Base-by-base conservation (phyloP, 2,888 invertebrate species). In the Petrolisthes cinctipes region DNA sequence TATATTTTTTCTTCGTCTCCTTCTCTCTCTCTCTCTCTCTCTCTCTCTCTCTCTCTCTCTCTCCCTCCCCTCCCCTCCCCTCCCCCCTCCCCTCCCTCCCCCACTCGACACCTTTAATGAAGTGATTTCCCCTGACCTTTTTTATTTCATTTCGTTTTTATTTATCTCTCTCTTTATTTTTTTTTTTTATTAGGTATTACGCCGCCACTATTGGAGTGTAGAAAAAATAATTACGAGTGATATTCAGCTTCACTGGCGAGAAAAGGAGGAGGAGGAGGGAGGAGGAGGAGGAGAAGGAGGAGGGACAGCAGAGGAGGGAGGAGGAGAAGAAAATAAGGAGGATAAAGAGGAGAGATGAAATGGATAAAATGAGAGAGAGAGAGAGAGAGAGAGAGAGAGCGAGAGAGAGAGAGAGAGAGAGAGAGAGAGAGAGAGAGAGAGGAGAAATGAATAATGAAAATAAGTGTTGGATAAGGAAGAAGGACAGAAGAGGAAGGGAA, bases 31-130 rank as follows among this genome's bases (percentile, higher is more conserved):
- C 75, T 75, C 75, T 75, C 75, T 83, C 83, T 54, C 75, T 54
- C 75, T 54, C 75, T 75, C 56, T 76, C 84, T 61, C 82, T 61
- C n/a, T 82, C 66, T 61, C 82, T 61, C 17, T 20, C 61, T 81
- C 73, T 20, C 75, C 20, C 75, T 7, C 2, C 75, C 20, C 75
- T 14, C 54, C 4, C 53, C 37, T 4, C n/a, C 37, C 6, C 83
- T 54, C 57, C 54, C 56, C 23, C 84, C 68, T 54, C n/a, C 75
- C 57, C 54, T 76, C 76, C 75, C 73, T 73, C 57, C 56, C 37
- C 37, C 37, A 37, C 37, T 37, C 37, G 37, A 37, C 0, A 37
- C 37, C 37, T 37, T 37, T 37, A 37, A 37, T 37, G 37, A 37
- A 37, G 37, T 37, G 37, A 37, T 37, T 37, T 37, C 37, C 37